Evolutionary conservation across 2,797 vertebrate species (phyloP), one percentile per base, ranked within the genome.

Genomic region (Malurus splendens): DNA sequence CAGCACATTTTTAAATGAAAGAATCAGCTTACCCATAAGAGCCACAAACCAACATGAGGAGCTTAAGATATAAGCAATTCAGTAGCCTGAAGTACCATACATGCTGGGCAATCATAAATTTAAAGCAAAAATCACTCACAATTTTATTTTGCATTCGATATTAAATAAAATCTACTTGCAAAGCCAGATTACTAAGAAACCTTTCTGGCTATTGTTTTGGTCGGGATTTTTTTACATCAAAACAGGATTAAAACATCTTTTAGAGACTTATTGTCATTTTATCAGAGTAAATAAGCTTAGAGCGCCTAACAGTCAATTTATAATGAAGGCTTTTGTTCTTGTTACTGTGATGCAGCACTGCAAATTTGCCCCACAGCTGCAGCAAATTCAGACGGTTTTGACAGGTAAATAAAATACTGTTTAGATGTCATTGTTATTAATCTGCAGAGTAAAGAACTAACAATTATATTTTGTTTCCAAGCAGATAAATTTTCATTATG

Each of bases 241-340:
- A 94, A 90, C 64, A 75, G 82, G 74, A 95, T 93, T 93, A 92
- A 91, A 94, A 89, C 38, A 90, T 88, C 89, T 94, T 95, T 89
- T 83, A 65, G 82, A 92, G 55, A 76, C 38, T 91, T 28, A 0
- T 66, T 90, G 88, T 89, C 84, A 83, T 86, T 94, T 86, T 82
- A 92, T 91, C 83, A 92, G 79, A 38, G 61, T 87, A 78, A 90
- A 92, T 92, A 95, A 87, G 92, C 89, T 86, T 81, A 90, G 55
- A 85, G 39, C 0, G 9, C 42, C 90, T 89, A 93, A 92, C 73
- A 94, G 90, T 86, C 91, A 75, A 78, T 89, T 92, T 78, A 80
- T 88, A 92, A 91, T 54, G 90, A 93, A 87, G 70, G 87, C 45
- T 91, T 92, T 95, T 94, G 76, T 90, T 93, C 78, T 84, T 80